Percentiles rank a stretch among this genome's conserved stretches.
These are phyloP conservation scores for Alentia gelatinosa DNA, from an alignment of 2,888 invertebrate species.

Conservation along the genomic window DNA sequence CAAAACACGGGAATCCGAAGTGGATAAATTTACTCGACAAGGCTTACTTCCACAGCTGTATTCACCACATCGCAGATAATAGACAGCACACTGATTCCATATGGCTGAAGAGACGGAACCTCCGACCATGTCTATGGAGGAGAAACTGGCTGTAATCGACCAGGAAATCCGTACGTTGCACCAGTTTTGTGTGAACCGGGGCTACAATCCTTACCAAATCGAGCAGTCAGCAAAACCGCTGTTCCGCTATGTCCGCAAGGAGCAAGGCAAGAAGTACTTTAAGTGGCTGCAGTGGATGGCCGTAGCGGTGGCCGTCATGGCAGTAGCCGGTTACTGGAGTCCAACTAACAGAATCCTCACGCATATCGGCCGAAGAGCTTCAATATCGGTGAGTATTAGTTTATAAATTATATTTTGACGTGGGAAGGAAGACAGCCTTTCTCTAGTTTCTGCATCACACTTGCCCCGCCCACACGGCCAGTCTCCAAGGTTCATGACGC, in stretches of 20 bases:
- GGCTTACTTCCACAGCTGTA: too few relatives aligned
- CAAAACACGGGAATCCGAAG: too few relatives aligned
- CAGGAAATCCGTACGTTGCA: slow-evolving; percentile 69
- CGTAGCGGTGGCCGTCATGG: slow-evolving; percentile 59
- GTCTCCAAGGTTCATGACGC: too few relatives aligned
- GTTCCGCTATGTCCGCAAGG: slow-evolving; percentile 57
- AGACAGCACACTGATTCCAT: neutral
- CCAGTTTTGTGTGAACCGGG: slow-evolving; percentile 67
- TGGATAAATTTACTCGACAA: too few relatives aligned
- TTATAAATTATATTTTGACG: too few relatives aligned
- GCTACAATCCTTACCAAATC: slow-evolving; percentile 68
- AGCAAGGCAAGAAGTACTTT: slow-evolving; percentile 62
- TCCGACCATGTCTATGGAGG: slow-evolving; percentile 63
- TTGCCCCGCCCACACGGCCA: too few relatives aligned
- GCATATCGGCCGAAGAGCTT: slow-evolving; percentile 60
- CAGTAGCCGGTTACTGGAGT: slow-evolving; percentile 61
- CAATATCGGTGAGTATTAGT: slow-evolving; percentile 62
- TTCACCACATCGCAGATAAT: too few relatives aligned
- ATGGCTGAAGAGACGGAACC: neutral
- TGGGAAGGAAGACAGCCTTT: too few relatives aligned
- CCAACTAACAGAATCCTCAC: slow-evolving; percentile 63
- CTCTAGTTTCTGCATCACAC: too few relatives aligned
- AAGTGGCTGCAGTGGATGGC: slow-evolving; percentile 54
- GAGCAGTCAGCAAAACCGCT: slow-evolving; percentile 67
- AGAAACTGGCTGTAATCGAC: slow-evolving; percentile 68